Evolutionary conservation across 1,140 invertebrate species (phyloP).

Genomic region (Cephus cinctus): DNA sequence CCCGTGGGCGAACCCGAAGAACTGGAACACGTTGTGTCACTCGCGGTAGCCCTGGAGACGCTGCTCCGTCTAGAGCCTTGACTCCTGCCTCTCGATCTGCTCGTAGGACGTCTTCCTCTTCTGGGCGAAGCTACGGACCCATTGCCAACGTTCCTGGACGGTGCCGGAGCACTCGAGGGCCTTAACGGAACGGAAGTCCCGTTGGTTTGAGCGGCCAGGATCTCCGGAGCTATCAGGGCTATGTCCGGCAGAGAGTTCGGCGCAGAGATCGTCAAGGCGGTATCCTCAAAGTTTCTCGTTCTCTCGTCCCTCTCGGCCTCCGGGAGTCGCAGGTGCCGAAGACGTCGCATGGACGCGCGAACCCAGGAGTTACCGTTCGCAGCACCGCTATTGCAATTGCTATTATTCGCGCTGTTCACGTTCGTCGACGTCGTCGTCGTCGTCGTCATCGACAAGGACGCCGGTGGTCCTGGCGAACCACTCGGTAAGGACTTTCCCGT

Average conservation of each 20-base stretch:
- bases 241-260: slow-evolving; percentile 50
- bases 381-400: background rate
- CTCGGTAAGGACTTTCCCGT: slow-evolving; percentile 41
- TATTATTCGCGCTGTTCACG: slow-evolving; percentile 13
- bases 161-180: slow-evolving; percentile 42
- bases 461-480: slow-evolving; percentile 2
- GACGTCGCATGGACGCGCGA: slow-evolving; percentile 49
- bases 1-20: slow-evolving; percentile 18
- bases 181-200: slow-evolving; percentile 33
- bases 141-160: slow-evolving; percentile 24
- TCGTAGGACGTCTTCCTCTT: slow-evolving; percentile 13
- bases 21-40: slow-evolving; percentile 32
- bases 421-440: background rate
- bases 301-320: slow-evolving; percentile 24
- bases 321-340: slow-evolving; percentile 46
- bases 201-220: slow-evolving; percentile 50
- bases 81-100: slow-evolving; percentile 13
- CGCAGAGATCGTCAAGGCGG: slow-evolving; percentile 13
- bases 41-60: slow-evolving; percentile 23
- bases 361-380: slow-evolving; percentile 35
- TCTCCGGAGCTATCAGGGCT: slow-evolving; percentile 49
- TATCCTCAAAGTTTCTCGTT: no score
- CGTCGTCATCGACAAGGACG: background rate
- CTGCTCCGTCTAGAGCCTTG: slow-evolving; percentile 5
- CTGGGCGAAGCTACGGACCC: slow-evolving; percentile 20